A percentile compares a stretch with the other conserved stretches of the same genome.
These are phyloP conservation scores for Acrocephalus arundinaceus DNA, from an alignment of 2,113 vertebrate genomes.

Conservation along the genomic window DNA sequence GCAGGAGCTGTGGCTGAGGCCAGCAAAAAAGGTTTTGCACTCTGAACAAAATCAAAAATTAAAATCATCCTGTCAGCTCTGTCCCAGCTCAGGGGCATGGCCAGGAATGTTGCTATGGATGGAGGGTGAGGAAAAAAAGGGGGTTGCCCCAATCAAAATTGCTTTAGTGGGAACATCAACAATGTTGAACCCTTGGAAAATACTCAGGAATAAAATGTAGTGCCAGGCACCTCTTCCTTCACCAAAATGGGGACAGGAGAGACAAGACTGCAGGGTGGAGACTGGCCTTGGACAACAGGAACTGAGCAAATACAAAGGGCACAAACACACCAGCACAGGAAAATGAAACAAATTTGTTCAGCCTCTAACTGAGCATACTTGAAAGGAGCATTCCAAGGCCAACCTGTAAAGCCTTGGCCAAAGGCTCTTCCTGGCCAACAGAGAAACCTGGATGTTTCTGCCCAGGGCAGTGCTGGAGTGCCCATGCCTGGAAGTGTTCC, in stretches of 20 bases:
- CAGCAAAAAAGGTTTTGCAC: background rate
- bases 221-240: background rate
- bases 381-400: background rate
- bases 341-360: background rate
- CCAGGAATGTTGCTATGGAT: background rate
- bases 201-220: background rate
- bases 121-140: background rate
- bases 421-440: background rate
- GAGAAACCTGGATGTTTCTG: background rate
- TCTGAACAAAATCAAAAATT: background rate
- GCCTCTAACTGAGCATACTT: background rate
- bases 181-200: background rate
- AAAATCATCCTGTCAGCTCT: background rate
- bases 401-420: background rate
- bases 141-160: background rate
- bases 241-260: background rate
- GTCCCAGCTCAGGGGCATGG: background rate
- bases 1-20: background rate
- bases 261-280: background rate
- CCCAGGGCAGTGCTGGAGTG: background rate
- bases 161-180: background rate
- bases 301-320: background rate
- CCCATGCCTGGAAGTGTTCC: background rate
- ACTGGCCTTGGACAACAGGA: background rate
- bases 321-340: background rate